These are phyloP conservation scores for Tenthredo scrophulariae DNA, from an alignment of 2,888 invertebrate species.

Conservation along the genomic window DNA sequence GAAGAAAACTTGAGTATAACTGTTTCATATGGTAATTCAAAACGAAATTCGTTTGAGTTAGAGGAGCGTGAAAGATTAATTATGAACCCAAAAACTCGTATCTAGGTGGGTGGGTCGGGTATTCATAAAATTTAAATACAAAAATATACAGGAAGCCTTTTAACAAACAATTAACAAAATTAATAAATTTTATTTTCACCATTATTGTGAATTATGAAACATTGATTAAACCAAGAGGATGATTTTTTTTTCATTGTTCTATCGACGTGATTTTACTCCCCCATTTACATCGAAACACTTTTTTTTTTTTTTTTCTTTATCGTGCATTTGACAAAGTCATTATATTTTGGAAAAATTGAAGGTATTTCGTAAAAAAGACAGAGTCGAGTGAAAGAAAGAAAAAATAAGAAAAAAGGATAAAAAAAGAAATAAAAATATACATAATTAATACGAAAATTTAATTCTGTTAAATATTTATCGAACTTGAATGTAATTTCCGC, in stretches of 20 bases:
- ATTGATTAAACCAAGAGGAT: not conserved
- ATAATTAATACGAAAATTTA: not conserved
- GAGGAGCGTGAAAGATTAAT: conserved; percentile 30
- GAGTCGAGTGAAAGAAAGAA: not conserved
- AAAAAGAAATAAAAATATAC: not conserved
- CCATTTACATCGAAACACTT: no score
- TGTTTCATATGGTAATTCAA: not conserved
- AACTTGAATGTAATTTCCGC: not conserved
- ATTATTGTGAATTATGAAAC: not conserved
- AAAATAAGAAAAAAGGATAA: no score
- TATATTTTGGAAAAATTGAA: no score
- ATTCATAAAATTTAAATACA: not conserved
- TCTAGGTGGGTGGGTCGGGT: not conserved
- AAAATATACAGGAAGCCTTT: not conserved
- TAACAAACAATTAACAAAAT: not conserved
- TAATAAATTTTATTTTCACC: not conserved
- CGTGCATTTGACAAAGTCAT: no score
- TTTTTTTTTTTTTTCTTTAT: no score
- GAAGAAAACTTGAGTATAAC: not conserved
- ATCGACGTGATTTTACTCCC: no score
- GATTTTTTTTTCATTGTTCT: no score
- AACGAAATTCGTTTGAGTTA: not conserved
- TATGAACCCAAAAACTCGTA: not conserved
- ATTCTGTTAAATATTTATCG: not conserved
- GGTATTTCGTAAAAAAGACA: no score